These are phyloP conservation scores for Xylota segnis DNA, from an alignment of 2,888 invertebrate species.

Conservation along the genomic window DNA sequence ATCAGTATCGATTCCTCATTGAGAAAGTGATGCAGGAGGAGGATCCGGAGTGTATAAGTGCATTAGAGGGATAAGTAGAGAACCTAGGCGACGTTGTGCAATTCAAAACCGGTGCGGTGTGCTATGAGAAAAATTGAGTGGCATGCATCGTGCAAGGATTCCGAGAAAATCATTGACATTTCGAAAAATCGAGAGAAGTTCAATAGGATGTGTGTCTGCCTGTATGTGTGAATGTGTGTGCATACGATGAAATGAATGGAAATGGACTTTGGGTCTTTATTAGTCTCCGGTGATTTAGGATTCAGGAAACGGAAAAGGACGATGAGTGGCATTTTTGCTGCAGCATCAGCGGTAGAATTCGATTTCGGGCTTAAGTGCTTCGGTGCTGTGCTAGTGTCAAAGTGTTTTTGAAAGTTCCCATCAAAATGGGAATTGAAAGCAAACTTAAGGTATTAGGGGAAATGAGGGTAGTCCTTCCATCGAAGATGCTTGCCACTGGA, in stretches of 20 bases:
- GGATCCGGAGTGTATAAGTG: slow-evolving; percentile 57
- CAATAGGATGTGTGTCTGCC: slow-evolving; percentile 26
- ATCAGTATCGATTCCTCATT: slow-evolving; percentile 71
- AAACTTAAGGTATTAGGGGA: slow-evolving; percentile 13
- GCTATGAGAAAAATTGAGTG: slow-evolving; percentile 68
- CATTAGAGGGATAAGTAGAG: slow-evolving; percentile 74
- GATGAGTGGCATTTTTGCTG: slow-evolving; percentile 63
- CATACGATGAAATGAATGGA: slow-evolving; percentile 63
- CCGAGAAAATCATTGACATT: slow-evolving; percentile 74
- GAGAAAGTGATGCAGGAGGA: slow-evolving; percentile 55
- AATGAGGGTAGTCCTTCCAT: slow-evolving; percentile 9
- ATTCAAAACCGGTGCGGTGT: slow-evolving; percentile 58
- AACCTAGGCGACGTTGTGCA: slow-evolving; percentile 48
- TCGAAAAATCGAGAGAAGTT: slow-evolving; percentile 46
- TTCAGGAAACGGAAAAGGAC: slow-evolving; percentile 70
- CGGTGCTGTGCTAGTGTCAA: slow-evolving; percentile 1
- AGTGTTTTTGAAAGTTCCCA: slow-evolving; percentile 45
- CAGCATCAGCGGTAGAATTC: slow-evolving; percentile 32
- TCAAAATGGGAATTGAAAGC: slow-evolving; percentile 45
- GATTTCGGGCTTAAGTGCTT: slow-evolving; percentile 57
- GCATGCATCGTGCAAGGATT: slow-evolving; percentile 72
- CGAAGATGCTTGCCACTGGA: background rate
- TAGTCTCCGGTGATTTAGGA: slow-evolving; percentile 72
- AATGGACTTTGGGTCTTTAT: slow-evolving; percentile 74
- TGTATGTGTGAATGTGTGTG: slow-evolving; percentile 16